Evolutionary conservation across 1,140 invertebrate species (phyloP).

Genomic region (Leucophenga varia): DNA sequence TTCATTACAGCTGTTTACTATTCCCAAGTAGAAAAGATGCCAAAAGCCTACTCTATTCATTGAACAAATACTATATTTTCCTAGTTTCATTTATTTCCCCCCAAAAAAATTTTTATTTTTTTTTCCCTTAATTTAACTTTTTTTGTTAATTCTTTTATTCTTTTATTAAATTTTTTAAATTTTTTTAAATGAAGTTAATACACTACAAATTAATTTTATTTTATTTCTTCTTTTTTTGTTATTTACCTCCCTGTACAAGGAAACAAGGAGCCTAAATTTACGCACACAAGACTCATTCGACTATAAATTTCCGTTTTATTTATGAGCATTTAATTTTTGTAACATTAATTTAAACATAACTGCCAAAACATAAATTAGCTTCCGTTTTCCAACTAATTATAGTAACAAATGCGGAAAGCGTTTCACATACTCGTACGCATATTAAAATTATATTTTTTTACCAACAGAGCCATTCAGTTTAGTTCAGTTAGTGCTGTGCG

Average conservation of each 20-base stretch:
- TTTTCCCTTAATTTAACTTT: too few species aligned
- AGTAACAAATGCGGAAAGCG: conserved; percentile 12
- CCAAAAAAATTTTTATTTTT: too few species aligned
- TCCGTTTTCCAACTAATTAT: conserved; percentile 56
- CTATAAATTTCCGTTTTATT: conserved; percentile 50
- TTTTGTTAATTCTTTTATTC: conserved; percentile 40
- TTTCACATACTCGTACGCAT: background rate
- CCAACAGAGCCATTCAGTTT: too few species aligned
- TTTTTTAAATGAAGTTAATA: background rate
- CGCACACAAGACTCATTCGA: conserved; percentile 1
- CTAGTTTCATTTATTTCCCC: too few species aligned
- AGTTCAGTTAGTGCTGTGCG: conserved; percentile 7
- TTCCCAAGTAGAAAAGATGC: too few species aligned
- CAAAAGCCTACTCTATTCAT: too few species aligned
- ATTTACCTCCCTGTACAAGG: background rate
- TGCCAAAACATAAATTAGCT: conserved; percentile 57
- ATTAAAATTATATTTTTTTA: too few species aligned
- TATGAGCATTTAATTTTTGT: conserved; percentile 56
- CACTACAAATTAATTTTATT: background rate
- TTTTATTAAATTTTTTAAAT: conserved; percentile 24
- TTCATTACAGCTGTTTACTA: too few species aligned
- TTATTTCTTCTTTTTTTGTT: background rate
- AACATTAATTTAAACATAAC: conserved; percentile 56
- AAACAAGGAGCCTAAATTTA: conserved; percentile 4
- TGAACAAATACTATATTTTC: too few species aligned